Evolutionary conservation across 64 coral and sea anemone genomes (phyloP).

Genomic region (Pocillopora verrucosa): DNA sequence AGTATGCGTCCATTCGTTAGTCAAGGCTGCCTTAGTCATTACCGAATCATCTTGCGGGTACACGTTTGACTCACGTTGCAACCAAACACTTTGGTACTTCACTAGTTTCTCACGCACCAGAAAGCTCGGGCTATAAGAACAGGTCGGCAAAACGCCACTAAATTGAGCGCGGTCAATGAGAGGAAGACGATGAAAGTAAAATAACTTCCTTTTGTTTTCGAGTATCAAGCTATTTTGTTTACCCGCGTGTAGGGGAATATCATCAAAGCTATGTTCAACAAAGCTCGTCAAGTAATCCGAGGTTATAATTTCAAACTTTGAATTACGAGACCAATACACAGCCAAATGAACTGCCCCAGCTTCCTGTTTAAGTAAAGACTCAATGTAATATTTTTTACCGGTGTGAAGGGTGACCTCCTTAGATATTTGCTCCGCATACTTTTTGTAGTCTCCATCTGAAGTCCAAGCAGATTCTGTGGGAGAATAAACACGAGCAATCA

Average conservation of each 20-base stretch:
- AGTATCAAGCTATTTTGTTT: neutral
- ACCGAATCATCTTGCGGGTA: neutral
- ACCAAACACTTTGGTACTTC: neutral
- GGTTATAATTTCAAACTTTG: neutral
- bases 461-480: slow-evolving; percentile 39
- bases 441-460: slow-evolving; percentile 58
- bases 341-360: neutral
- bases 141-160: neutral
- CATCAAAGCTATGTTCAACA: neutral
- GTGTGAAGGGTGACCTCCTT: slow-evolving; percentile 47
- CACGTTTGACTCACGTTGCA: neutral
- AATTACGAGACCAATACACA: neutral
- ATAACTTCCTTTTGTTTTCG: neutral
- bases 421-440: slow-evolving; percentile 79
- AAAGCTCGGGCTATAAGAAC: slow-evolving; percentile 4
- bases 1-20: neutral
- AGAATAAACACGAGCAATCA: slow-evolving; percentile 73
- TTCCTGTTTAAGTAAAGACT: slow-evolving; percentile 66
- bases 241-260: neutral
- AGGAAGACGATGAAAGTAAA: neutral
- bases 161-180: neutral
- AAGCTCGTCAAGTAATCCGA: neutral
- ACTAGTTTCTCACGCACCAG: neutral
- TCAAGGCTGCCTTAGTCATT: neutral
- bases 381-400: slow-evolving; percentile 82